Evolutionary conservation across 2,888 invertebrate genomes (phyloP), one percentile per base, ranked within the genome.

Genomic region (Lomographa bimaculata): DNA sequence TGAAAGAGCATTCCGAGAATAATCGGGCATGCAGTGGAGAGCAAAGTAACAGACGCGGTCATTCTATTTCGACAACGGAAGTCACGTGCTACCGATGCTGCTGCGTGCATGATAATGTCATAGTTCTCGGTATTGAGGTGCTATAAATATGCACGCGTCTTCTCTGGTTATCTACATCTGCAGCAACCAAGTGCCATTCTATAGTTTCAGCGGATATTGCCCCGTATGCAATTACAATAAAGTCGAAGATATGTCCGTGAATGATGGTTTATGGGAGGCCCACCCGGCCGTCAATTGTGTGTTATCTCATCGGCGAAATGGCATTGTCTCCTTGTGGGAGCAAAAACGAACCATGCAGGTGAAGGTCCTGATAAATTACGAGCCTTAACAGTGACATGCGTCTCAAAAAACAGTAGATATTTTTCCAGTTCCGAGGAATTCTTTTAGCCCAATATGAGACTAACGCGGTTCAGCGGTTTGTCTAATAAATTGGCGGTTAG

Each of bases 61-160:
- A 57, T 54, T 79, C 78, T 78, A 80, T 81, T 81, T 84, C 63
- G 71, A 75, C 71, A 71, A 50, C 81, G 83, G 84, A 82, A 82
- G 79, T 84, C 80, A 78, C 81, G 78, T 71, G 76, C 65, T 60
- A 47, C 57, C 64, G 64, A 37, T 60, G 70, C 57, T 67, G 51
- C 54, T 60, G 71, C 63, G 64, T 71, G 75, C 77, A 78, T 69
- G 70, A 66, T 73, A 82, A 79, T 77, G 77, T 76, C 74, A 72
- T 67, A 71, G 64, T 82, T 82, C 82, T 63, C 56, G 60, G 84
- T 81, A 84, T 62, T 50, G 66, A 68, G 57, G 54, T 52, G 66
- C 71, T 76, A 82, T 79, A 75, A 79, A 78, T 78, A 81, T 73
- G 64, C 72, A 66, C 64, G 59, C 58, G 63, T 65, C 60, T 64